These are phyloP conservation scores for Lymantria monacha DNA, from an alignment of 2,888 invertebrate genomes.

Conservation along the genomic window DNA sequence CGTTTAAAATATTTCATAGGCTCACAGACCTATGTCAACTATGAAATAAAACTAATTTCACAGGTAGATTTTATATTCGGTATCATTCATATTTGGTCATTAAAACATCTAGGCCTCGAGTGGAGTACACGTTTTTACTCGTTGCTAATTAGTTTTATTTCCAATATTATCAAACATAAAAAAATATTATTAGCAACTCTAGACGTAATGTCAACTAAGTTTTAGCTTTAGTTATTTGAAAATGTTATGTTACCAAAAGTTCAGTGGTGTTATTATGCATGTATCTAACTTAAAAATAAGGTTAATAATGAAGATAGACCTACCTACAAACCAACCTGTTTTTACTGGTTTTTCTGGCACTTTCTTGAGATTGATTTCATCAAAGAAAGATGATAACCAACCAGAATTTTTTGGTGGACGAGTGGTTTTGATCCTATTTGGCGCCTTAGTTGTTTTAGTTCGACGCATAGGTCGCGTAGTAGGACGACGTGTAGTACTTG, in stretches of 20 bases:
- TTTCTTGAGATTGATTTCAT: constrained; percentile 52
- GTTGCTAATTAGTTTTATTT: no score
- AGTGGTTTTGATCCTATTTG: constrained; percentile 49
- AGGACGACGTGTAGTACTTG: constrained; percentile 28
- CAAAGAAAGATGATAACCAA: constrained; percentile 63
- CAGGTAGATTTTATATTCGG: no score
- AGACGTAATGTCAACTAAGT: no score
- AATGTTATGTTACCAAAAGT: neutral
- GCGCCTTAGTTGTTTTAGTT: constrained; percentile 51
- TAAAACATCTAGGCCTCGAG: no score
- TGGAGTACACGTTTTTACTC: no score
- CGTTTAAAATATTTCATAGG: no score
- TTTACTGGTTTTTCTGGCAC: constrained; percentile 51
- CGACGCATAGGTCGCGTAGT: constrained; percentile 33
- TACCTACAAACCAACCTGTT: constrained; percentile 71
- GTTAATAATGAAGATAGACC: constrained; percentile 28
- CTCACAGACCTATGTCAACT: no score
- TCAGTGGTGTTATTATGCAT: neutral
- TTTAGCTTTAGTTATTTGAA: no score
- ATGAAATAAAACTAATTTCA: no score
- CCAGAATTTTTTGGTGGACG: constrained; percentile 57
- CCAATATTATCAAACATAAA: no score
- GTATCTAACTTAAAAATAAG: neutral
- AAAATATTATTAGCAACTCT: no score
- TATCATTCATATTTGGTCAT: no score